Conservation (phyloP, 2,797 vertebrate genomes). For the Alauda arvensis region DNA sequence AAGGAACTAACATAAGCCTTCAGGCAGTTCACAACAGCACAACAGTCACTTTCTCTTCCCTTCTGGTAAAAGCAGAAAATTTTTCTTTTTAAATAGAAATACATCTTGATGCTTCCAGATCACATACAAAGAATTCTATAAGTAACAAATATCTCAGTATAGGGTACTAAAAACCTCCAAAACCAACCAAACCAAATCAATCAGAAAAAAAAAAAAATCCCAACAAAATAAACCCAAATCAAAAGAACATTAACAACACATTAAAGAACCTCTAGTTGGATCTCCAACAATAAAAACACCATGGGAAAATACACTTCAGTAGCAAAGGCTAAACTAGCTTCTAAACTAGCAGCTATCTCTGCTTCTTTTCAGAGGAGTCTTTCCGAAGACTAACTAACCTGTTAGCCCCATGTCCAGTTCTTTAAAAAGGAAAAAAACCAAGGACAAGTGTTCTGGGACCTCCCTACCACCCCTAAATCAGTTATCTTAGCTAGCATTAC, state of each 20-base stretch:
- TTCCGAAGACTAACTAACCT: not conserved
- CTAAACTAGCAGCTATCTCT: not conserved
- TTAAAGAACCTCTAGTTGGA: not conserved
- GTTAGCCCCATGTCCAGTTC: rapidly evolving
- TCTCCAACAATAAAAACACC: not conserved
- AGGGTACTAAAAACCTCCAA: not conserved
- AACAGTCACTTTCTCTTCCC: not conserved
- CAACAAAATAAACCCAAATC: not conserved
- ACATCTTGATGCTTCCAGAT: not conserved
- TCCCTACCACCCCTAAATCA: not conserved
- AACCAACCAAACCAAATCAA: not conserved
- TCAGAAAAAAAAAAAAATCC: not conserved
- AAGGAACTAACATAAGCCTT: not conserved
- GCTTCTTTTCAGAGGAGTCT: not conserved
- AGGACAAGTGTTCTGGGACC: not conserved
- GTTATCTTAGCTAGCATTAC: not conserved
- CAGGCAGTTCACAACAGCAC: not conserved
- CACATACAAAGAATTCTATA: rapidly evolving
- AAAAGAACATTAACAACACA: not conserved
- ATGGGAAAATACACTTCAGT: not conserved
- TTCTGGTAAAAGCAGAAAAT: not conserved
- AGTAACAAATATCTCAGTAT: not conserved
- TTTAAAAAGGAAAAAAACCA: not conserved
- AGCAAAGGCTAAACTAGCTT: not conserved
- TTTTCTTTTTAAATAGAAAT: not conserved